Base-by-base conservation (phyloP, 2,797 vertebrate species). In the Pantherophis alleghaniensis region DNA sequence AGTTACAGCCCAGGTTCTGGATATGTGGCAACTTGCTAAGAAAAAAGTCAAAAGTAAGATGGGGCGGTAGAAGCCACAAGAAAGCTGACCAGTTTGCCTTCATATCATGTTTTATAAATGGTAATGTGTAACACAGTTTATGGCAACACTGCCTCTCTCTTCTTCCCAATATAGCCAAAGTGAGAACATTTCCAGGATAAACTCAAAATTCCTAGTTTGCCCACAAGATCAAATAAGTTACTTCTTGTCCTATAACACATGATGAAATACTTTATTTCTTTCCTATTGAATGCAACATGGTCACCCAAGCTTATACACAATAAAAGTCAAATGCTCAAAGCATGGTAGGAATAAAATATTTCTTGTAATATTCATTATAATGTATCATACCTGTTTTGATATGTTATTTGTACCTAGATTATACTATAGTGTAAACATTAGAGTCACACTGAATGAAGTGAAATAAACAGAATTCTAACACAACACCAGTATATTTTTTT, bases 391-490 rank as follows among this genome's bases (percentile, higher is more conserved):
- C 32, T 91, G n/a, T 79, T 87, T 87, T 88, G 14, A 79, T 91
- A 22, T 79, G 59, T 51, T 91, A 86, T 92, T 83, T 53, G 61
- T 24, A 42, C 86, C 47, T 89, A 88, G 1, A 0, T 61, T 12
- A 57, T 86, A 53, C 10, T 93, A 18, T 57, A 56, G 51, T 92
- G 88, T 94, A 5, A 93, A 37, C 51, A 92, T 92, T 94, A 94
- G 28, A 51, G 61, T 88, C 90, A 92, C n/a, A 92, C 88, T 93
- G 93, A 92, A 56, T 90, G 55, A 63, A 92, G 32, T 55, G 14
- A 20, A n/a, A 26, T 51, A 32, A 26, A 16, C 14, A 20, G 10
- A 42, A 83, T 32, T 55, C 87, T 91, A 63, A 55, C 26, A 22
- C 13, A 51, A 10, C 5, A 88, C 57, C 53, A 37, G 32, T 42